A percentile compares a stretch with the other conserved stretches of the same genome.
Conservation (phyloP, 2,888 invertebrate species). For the Meliscaeva auricollis region DNA sequence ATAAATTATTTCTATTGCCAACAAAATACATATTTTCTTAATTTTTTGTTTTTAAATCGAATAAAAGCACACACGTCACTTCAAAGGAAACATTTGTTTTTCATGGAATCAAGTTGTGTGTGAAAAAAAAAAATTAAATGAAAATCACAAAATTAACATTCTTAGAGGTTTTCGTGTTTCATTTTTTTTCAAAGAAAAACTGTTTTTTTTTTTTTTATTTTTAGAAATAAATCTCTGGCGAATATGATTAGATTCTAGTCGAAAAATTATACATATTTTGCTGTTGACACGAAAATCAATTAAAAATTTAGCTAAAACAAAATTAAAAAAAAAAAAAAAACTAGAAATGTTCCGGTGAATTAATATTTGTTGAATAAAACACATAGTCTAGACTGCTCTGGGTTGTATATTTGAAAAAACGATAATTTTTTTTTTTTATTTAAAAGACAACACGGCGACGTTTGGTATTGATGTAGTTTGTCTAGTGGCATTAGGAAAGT, state of each 20-base stretch:
- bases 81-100: conserved; percentile 13
- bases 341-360: background rate
- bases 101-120: background rate
- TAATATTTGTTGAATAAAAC: background rate
- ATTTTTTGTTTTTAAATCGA: background rate
- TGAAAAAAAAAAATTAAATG: background rate
- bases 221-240: background rate
- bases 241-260: background rate
- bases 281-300: conserved; percentile 16
- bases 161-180: too few species aligned
- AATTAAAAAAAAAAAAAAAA: too few species aligned
- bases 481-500: too few species aligned
- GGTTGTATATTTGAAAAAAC: too few species aligned
- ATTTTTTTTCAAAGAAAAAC: background rate
- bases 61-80: background rate
- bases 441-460: too few species aligned
- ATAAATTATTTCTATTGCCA: conserved; percentile 11
- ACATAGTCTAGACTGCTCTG: too few species aligned
- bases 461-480: too few species aligned
- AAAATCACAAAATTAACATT: background rate
- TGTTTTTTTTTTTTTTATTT: background rate
- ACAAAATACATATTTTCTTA: background rate
- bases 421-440: too few species aligned
- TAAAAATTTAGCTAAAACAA: background rate
- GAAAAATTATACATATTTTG: background rate